Conservation (phyloP, 1,140 invertebrate genomes). For the Sitobion miscanthi region DNA sequence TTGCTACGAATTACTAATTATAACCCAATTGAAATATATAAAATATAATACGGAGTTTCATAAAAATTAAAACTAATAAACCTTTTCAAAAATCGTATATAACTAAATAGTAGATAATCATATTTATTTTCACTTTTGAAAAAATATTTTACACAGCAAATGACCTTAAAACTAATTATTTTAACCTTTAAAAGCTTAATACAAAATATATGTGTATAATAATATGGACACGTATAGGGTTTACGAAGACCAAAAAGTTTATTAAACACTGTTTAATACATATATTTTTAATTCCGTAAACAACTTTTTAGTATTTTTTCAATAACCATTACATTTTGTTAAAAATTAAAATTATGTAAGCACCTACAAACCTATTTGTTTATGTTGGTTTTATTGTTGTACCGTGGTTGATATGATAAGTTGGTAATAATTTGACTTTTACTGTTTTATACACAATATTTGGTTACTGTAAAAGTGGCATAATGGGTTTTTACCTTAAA, state of each 20-base stretch:
- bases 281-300: neutral
- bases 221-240: neutral
- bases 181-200: neutral
- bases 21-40: too few species aligned
- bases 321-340: neutral
- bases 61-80: neutral
- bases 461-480: neutral
- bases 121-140: neutral
- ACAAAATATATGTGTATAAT: neutral
- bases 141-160: neutral
- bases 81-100: neutral
- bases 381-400: neutral
- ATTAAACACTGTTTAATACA: neutral
- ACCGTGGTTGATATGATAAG: neutral
- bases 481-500: neutral
- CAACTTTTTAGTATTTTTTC: neutral
- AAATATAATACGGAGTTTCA: neutral
- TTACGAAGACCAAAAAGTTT: neutral
- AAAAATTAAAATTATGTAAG: neutral
- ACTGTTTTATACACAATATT: neutral
- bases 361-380: neutral
- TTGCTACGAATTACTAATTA: neutral
- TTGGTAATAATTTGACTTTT: neutral
- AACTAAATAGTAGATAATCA: neutral
- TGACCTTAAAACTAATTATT: neutral